phyloP scores from a whole-genome alignment of 2,797 vertebrate species.

The Siniperca scherzeri region DNA sequence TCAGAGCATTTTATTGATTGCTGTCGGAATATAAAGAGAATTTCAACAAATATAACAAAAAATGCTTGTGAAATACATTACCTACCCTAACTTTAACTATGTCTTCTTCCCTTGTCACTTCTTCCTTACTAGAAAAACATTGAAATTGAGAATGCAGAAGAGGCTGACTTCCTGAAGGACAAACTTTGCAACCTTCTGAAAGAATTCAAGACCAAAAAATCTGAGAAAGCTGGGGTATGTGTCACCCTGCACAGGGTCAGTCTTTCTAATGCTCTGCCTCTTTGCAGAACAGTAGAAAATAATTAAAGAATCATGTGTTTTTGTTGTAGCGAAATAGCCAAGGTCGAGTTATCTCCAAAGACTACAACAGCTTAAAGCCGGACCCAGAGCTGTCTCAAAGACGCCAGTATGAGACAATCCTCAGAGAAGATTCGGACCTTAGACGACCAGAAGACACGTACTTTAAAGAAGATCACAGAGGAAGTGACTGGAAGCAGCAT shows the following conservation, averaged over 20 bases:
- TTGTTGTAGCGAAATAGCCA: slow-evolving; percentile 63
- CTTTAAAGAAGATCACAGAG: slow-evolving; percentile 45
- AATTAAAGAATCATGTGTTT: slow-evolving; percentile 11
- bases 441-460: slow-evolving; percentile 49
- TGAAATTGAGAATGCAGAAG: slow-evolving; percentile 85
- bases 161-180: slow-evolving; percentile 85
- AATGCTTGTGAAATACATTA: too few species aligned
- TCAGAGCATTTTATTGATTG: too few species aligned
- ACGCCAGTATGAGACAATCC: slow-evolving; percentile 45
- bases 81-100: background rate
- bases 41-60: too few species aligned
- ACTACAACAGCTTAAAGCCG: slow-evolving; percentile 57
- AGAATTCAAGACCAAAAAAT: slow-evolving; percentile 85
- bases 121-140: slow-evolving; percentile 76
- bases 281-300: background rate
- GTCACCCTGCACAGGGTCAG: background rate
- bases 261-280: background rate
- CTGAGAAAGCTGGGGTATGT: slow-evolving; percentile 71
- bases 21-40: too few species aligned
- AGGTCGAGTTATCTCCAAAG: slow-evolving; percentile 37
- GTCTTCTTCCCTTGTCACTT: background rate
- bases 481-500: slow-evolving; percentile 48
- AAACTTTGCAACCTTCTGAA: slow-evolving; percentile 83
- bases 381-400: slow-evolving; percentile 31
- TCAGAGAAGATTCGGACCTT: slow-evolving; percentile 55